Conservation (phyloP, 1,140 invertebrate species). For the Papilio machaon region DNA sequence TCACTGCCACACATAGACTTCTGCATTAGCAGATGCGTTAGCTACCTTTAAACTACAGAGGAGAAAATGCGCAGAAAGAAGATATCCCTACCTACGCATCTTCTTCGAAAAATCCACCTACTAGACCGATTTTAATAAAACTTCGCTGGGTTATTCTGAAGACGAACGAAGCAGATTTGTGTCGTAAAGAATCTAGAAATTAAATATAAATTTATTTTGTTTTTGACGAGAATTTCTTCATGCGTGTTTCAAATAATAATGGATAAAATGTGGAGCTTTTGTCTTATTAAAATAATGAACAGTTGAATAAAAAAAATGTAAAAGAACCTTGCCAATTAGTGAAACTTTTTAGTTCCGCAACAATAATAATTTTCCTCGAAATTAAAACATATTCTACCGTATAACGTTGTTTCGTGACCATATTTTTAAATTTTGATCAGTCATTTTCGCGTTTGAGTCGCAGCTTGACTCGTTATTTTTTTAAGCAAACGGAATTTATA, state of each 20-base stretch:
- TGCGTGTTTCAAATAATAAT: not conserved
- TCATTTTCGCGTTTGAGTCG: not conserved
- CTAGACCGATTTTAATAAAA: not conserved
- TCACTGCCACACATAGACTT: too few species aligned
- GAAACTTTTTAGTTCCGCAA: slow-evolving; percentile 1
- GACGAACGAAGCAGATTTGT: not conserved
- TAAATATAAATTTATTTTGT: not conserved
- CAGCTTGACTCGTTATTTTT: not conserved
- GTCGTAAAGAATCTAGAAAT: not conserved
- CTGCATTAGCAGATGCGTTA: too few species aligned
- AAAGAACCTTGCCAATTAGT: slow-evolving; percentile 28
- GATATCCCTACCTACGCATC: too few species aligned
- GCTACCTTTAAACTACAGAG: too few species aligned
- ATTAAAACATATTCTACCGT: not conserved
- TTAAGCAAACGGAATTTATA: not conserved
- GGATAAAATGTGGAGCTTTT: not conserved
- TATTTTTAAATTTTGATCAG: not conserved
- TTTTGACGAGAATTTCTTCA: not conserved
- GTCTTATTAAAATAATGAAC: slow-evolving; percentile 1
- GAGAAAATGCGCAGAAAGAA: too few species aligned
- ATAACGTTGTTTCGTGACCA: not conserved
- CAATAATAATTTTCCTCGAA: slow-evolving; percentile 8
- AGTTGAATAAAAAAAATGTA: slow-evolving; percentile 8
- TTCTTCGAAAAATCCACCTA: too few species aligned
- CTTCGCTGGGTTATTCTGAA: not conserved